Base-by-base conservation (phyloP, 2,888 invertebrate species). In the Caenorhabditis angaria region DNA sequence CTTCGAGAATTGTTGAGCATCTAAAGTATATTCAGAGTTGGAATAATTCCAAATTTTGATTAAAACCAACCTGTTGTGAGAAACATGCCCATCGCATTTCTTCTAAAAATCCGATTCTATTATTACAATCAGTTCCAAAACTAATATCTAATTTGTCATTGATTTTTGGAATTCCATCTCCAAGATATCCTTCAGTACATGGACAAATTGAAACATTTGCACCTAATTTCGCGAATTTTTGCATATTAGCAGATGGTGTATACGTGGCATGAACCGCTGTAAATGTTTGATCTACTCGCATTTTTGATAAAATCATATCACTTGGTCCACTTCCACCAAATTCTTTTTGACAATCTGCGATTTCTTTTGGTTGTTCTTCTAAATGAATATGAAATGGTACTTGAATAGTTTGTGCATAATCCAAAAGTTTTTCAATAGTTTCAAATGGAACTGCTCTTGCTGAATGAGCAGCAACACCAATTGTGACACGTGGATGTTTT, bases 71-170 rank as follows among this genome's bases (percentile, higher is more conserved):
- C 75, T 86, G 85, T 65, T 86, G 87, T 12, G 82, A 76, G 61
- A 83, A 86, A 24, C 82, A 80, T 24, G 85, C 78, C 86, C 85
- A 86, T 64, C 87, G 66, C 84, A 87, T 81, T 56, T 86, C 87
- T 58, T 86, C 87, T 20, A 85, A 35, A 51, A 86, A 80, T 20
- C 80, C 76, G 28, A 86, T 79, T 51, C 87, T 75, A 56, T 86
- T 84, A 51, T 86, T 86, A 70, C 87, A 87, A 62, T 86, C 87
- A 0, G 87, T 84, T 14, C 87, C 87, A n/a, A 86, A 77, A 29
- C 80, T 83, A 53, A 86, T 57, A 12, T 64, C 67, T 27, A 81
- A 69, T 25, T 61, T 60, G 27, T 76, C 77, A 41, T 56, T 73
- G 54, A 86, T 57, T 22, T 61, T 50, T 0, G 86, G 86, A 8